Base-by-base conservation (phyloP, 2,888 invertebrate genomes). In the Schrankia costaestrigalis region DNA sequence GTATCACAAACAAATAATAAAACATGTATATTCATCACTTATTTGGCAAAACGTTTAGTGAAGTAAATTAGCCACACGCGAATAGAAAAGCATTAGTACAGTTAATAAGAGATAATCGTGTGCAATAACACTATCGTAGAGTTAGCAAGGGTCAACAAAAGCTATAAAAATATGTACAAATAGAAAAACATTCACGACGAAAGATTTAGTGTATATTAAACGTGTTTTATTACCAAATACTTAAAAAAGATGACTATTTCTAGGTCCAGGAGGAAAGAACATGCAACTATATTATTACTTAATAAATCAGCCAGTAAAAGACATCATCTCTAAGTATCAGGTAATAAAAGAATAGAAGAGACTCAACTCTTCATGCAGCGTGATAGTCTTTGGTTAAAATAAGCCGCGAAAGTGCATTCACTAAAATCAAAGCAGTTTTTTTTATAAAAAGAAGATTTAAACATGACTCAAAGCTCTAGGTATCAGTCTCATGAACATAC, bases 401-500 rank as follows among this genome's bases (percentile, higher is more conserved):
- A 54, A 50, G 58, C 52, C 56, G 55, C 50, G 41, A 46, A 49
- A 48, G 18, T 50, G 49, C 1, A 9, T 46, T 47, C 31, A 44
- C 37, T 47, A 49, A 31, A 37, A 34, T 46, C 22, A 41, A 47
- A 47, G 41, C 33, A 49, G 47, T 46, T 34, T 37, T 35, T 22
- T 29, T 44, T 35, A 12, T 42, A 36, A 48, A 38, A 50, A 55
- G 46, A 57, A 25, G n/a, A 59, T 53, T 57, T 45, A 44, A 43
- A 52, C 47, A 56, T 43, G 60, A 65, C 61, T 55, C 56, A 39
- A 58, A 63, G 57, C 56, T 56, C 58, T 57, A 57, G 43, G 39
- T 62, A 65, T 79, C 79, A 79, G 79, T 80, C 79, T 74, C 70
- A 46, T 55, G 67, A 71, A 75, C 70, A 56, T 49, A 46, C 41